Conservation (phyloP, 2,797 vertebrate genomes). For the Falco novaeseelandiae region DNA sequence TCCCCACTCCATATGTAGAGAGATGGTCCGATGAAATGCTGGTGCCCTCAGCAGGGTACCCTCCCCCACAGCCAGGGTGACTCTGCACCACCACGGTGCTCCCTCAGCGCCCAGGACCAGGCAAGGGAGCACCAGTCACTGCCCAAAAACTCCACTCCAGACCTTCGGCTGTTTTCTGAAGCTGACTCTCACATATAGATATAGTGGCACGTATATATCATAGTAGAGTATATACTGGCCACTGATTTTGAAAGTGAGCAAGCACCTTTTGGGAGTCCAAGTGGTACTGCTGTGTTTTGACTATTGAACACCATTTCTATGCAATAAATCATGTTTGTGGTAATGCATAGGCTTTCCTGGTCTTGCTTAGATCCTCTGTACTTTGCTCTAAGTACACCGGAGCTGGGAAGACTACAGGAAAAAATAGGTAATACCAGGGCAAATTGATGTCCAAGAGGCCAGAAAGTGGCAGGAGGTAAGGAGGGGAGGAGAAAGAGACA, state of each 20-base stretch:
- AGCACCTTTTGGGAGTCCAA: neutral
- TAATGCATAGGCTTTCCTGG: neutral
- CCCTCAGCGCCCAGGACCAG: neutral
- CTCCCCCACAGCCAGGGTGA: neutral
- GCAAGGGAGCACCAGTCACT: neutral
- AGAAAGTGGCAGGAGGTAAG: neutral
- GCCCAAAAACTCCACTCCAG: fast-evolving
- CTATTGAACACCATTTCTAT: neutral
- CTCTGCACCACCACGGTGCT: fast-evolving
- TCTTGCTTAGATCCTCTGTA: neutral
- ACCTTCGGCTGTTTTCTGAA: neutral
- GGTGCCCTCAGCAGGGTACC: neutral
- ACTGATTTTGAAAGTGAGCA: fast-evolving
- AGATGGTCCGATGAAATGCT: neutral
- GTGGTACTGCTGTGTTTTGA: neutral
- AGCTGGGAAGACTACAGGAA: neutral
- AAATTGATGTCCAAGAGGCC: neutral
- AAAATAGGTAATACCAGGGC: neutral
- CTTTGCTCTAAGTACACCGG: neutral
- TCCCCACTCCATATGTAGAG: fast-evolving
- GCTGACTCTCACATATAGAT: neutral
- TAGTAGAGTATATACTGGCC: neutral
- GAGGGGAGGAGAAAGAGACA: neutral
- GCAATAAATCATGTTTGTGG: neutral
- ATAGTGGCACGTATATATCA: neutral